Conservation (phyloP, 2,113 vertebrate species). For the Edolisoma coerulescens region DNA sequence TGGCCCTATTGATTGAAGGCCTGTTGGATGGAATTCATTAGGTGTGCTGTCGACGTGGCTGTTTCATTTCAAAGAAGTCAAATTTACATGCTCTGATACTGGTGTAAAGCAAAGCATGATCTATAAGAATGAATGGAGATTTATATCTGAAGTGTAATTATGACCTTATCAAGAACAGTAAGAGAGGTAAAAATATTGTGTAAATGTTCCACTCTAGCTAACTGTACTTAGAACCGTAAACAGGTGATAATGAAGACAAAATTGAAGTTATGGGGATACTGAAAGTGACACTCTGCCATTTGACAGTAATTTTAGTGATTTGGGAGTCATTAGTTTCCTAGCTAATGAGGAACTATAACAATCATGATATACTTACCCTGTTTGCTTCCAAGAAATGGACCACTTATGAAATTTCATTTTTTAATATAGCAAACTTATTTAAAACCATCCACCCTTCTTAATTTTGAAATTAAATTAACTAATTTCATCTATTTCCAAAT, state of each 20-base stretch:
- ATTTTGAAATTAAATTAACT: background rate
- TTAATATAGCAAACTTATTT: background rate
- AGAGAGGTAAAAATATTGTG: background rate
- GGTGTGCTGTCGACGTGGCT: fast-evolving
- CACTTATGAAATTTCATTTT: background rate
- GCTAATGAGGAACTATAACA: background rate
- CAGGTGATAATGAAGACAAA: background rate
- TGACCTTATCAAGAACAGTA: background rate
- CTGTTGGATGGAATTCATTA: background rate
- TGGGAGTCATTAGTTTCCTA: background rate
- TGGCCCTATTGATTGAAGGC: background rate
- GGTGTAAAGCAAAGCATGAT: background rate
- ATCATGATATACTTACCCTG: background rate
- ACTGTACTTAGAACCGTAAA: background rate
- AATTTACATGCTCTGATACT: background rate
- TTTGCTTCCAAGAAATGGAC: background rate
- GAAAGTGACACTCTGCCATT: background rate
- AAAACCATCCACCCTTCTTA: background rate
- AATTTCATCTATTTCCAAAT: background rate
- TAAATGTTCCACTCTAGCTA: background rate
- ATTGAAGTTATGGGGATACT: background rate
- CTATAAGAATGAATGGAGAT: background rate
- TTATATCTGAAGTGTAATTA: background rate
- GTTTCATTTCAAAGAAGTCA: background rate
- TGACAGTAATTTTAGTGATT: background rate